Conservation (phyloP, 30 jellyfish, hydroid and myxozoan species). For the Cassiopea xamachana region DNA sequence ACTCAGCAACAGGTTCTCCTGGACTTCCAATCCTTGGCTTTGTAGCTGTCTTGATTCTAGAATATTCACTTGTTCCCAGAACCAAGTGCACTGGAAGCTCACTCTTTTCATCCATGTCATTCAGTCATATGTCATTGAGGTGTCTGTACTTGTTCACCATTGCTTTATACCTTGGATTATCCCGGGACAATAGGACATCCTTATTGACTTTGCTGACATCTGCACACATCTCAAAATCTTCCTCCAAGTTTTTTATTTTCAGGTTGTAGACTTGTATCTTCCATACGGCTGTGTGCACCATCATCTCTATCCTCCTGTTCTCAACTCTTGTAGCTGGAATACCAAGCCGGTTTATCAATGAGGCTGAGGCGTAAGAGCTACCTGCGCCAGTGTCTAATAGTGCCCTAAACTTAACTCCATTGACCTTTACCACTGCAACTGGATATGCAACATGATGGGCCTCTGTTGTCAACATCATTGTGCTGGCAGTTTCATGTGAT, state of each 20-base stretch:
- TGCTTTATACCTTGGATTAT: slow-evolving; percentile 51
- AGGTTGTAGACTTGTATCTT: slow-evolving; percentile 29
- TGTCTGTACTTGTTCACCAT: slow-evolving; percentile 35
- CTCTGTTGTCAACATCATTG: slow-evolving; percentile 51
- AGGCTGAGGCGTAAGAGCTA: slow-evolving; percentile 61
- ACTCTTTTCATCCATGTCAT: slow-evolving; percentile 6
- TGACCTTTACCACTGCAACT: slow-evolving; percentile 62
- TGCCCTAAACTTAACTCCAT: slow-evolving; percentile 72
- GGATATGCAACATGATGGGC: slow-evolving; percentile 53
- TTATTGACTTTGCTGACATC: slow-evolving; percentile 56
- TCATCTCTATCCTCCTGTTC: slow-evolving; percentile 44
- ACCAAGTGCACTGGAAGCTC: slow-evolving; percentile 47
- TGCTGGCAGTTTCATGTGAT: slow-evolving; percentile 16
- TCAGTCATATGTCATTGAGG: slow-evolving; percentile 16
- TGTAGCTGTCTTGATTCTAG: slow-evolving; percentile 32
- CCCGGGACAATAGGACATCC: slow-evolving; percentile 33
- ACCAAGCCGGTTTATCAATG: not conserved
- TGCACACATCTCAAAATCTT: slow-evolving; percentile 10
- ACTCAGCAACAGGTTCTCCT: slow-evolving; percentile 4
- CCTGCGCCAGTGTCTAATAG: slow-evolving; percentile 83
- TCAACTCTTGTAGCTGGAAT: slow-evolving; percentile 11
- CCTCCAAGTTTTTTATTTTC: slow-evolving; percentile 2
- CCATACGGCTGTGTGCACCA: slow-evolving; percentile 35
- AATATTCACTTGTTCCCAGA: slow-evolving; percentile 50
- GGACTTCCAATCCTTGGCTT: slow-evolving; percentile 46